Conservation (phyloP, 2,113 vertebrate genomes). For the Tonatia bakeri region DNA sequence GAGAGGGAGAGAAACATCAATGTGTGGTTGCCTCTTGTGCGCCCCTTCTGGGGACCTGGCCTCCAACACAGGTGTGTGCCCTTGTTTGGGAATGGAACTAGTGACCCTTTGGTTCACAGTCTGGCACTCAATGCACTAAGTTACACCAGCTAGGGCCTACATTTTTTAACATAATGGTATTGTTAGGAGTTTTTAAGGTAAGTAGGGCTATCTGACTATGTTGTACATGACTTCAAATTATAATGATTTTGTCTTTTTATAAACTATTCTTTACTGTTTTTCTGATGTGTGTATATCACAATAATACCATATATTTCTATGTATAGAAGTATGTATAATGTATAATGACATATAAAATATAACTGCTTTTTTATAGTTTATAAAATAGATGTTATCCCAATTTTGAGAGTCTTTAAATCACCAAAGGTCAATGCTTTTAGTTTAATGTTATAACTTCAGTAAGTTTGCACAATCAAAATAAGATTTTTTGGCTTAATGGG, state of each 20-base stretch:
- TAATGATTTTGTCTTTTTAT: not conserved
- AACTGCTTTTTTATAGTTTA: not conserved
- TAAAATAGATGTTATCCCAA: not conserved
- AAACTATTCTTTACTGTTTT: not conserved
- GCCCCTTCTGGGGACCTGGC: no score
- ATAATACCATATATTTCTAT: not conserved
- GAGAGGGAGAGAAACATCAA: no score
- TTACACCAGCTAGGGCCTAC: no score
- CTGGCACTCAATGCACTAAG: no score
- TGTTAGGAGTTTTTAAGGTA: not conserved
- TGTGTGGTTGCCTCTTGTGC: no score
- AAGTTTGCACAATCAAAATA: conserved; percentile 55
- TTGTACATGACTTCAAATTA: not conserved
- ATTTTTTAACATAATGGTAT: not conserved
- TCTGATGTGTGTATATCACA: not conserved
- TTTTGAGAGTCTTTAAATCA: conserved; percentile 19
- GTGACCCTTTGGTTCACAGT: no score
- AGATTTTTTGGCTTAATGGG: conserved; percentile 35
- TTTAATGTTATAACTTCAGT: conserved; percentile 60
- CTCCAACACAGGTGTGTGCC: no score
- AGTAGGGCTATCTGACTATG: not conserved
- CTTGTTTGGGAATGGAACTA: no score
- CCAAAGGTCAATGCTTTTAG: conserved; percentile 33
- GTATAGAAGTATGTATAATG: not conserved
- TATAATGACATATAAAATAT: not conserved